Percentiles rank a stretch among this genome's conserved stretches.
These are phyloP conservation scores for Alca torda DNA, from an alignment of 2,797 vertebrate species.

Conservation along the genomic window DNA sequence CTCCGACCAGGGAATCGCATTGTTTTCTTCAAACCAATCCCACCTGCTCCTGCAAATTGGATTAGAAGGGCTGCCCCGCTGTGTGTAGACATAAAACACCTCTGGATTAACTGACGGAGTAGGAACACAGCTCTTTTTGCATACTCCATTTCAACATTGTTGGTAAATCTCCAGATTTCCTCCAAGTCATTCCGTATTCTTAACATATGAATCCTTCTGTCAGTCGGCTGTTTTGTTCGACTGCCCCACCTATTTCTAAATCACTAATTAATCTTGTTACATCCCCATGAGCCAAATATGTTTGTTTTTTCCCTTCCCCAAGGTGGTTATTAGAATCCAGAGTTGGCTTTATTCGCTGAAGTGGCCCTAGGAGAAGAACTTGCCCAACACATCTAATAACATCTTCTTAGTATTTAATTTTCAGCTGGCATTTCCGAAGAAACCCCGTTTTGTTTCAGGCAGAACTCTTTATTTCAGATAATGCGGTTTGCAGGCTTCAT, in stretches of 20 bases:
- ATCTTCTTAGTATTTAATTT: conserved; percentile 8
- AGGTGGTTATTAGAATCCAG: background rate
- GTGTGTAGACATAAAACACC: background rate
- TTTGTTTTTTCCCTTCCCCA: background rate
- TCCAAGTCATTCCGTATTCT: background rate
- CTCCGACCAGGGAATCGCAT: background rate
- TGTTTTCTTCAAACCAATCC: background rate
- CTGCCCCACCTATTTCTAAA: background rate
- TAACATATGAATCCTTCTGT: background rate
- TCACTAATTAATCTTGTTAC: background rate
- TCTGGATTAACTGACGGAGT: background rate
- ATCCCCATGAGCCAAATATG: background rate
- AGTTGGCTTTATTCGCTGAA: background rate
- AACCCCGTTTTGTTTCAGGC: background rate
- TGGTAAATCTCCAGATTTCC: background rate
- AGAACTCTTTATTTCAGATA: conserved; percentile 8
- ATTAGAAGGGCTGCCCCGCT: background rate
- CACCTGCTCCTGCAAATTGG: background rate
- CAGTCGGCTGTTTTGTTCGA: background rate
- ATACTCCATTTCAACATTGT: background rate
- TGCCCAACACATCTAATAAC: background rate
- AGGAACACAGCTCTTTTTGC: background rate
- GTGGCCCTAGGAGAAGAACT: background rate
- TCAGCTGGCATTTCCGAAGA: background rate
- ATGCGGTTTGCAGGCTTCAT: background rate